Evolutionary conservation across 2,888 invertebrate species (phyloP).

Genomic region (Caradrina clavipalpis): DNA sequence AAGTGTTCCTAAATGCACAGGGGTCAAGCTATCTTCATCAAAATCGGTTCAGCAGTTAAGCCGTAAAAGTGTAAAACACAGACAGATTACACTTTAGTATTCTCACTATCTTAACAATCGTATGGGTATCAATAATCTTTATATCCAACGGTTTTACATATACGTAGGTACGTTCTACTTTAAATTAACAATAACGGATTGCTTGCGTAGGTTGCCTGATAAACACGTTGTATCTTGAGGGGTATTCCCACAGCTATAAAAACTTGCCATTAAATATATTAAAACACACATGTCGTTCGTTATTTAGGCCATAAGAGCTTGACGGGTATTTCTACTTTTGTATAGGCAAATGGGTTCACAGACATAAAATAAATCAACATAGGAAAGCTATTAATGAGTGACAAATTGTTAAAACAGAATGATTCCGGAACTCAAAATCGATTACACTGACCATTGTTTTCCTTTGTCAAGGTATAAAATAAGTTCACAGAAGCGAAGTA

Average conservation of each 20-base stretch:
- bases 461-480: no score
- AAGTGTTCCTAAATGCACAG: not conserved
- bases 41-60: not conserved
- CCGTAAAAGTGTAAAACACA: not conserved
- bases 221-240: conserved; percentile 17
- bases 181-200: not conserved
- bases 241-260: conserved; percentile 23
- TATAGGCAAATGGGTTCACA: not conserved
- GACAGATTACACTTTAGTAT: no score
- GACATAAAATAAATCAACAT: no score
- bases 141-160: no score
- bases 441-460: no score
- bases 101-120: no score
- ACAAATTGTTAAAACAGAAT: no score
- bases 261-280: conserved; percentile 11
- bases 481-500: no score
- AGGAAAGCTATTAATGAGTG: no score
- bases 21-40: not conserved
- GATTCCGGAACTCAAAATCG: no score
- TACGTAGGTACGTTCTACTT: not conserved
- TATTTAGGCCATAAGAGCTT: not conserved
- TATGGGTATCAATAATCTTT: no score
- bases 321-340: conserved; percentile 5
- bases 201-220: conserved; percentile 17
- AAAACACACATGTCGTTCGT: not conserved